A percentile compares a stretch with the other conserved stretches of the same genome.
Evolutionary conservation across 2,888 invertebrate species (phyloP).

Genomic region (Altica lythri): DNA sequence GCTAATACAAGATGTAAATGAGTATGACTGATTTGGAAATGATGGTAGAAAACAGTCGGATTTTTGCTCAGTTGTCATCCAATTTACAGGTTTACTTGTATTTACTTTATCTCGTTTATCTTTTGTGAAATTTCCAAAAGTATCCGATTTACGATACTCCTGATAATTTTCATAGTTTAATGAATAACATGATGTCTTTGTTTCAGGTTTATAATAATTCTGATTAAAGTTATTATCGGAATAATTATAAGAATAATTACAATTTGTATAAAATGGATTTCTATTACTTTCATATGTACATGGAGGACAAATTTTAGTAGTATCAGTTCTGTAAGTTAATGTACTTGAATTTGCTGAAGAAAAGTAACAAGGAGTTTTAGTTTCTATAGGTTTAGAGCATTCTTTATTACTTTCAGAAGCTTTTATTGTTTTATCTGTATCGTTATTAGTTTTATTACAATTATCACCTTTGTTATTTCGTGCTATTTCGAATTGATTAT

Average conservation of each 20-base stretch:
- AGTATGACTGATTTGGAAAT: slow-evolving; percentile 52
- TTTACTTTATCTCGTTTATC: slow-evolving; percentile 29
- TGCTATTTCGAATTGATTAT: slow-evolving; percentile 12
- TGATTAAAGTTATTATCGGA: slow-evolving; percentile 45
- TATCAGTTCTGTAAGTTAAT: slow-evolving; percentile 20
- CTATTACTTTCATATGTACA: slow-evolving; percentile 39
- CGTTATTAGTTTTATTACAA: not conserved
- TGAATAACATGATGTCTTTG: slow-evolving; percentile 40
- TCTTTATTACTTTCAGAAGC: not conserved
- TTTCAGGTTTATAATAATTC: slow-evolving; percentile 43
- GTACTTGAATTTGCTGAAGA: slow-evolving; percentile 23
- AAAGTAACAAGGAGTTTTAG: slow-evolving; percentile 28
- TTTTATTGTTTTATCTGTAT: not conserved
- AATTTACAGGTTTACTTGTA: slow-evolving; percentile 64
- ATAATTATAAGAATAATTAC: slow-evolving; percentile 49
- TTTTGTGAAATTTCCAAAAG: slow-evolving; percentile 28
- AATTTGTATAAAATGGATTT: slow-evolving; percentile 50
- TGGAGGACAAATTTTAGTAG: slow-evolving; percentile 19
- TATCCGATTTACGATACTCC: slow-evolving; percentile 42
- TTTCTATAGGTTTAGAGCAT: slow-evolving; percentile 13
- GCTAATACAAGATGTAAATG: slow-evolving; percentile 43
- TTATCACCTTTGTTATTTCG: slow-evolving; percentile 2
- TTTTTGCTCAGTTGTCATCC: slow-evolving; percentile 65
- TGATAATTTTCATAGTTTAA: slow-evolving; percentile 49
- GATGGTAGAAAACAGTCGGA: slow-evolving; percentile 58